Percentiles rank a stretch among this genome's conserved stretches.
Evolutionary conservation across 1,140 invertebrate species (phyloP).

Genomic region (Lepidurus couesii): DNA sequence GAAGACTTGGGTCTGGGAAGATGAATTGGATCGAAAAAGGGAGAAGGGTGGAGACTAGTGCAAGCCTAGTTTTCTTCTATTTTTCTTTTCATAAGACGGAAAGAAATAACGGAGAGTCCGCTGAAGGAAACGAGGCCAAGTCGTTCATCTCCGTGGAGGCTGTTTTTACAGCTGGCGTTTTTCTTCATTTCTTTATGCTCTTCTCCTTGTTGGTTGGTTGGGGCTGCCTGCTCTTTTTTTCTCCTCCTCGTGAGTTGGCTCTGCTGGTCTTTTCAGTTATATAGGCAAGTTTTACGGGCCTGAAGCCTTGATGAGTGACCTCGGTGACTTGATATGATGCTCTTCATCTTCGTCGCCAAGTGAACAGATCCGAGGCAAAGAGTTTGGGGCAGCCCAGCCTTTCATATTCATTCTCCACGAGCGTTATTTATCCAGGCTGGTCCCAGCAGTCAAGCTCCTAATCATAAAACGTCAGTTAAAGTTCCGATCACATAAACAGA

Average conservation of each 20-base stretch:
- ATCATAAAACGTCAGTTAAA: slow-evolving; percentile 16
- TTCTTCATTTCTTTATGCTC: no score
- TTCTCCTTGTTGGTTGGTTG: no score
- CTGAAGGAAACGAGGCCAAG: slow-evolving; percentile 11
- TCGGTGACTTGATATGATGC: slow-evolving; percentile 21
- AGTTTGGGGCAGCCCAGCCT: not conserved
- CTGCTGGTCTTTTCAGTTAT: not conserved
- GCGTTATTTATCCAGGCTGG: not conserved
- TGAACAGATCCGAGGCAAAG: not conserved
- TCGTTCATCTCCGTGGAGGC: slow-evolving; percentile 20
- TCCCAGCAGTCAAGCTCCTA: not conserved
- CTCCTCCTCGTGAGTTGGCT: not conserved
- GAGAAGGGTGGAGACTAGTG: not conserved
- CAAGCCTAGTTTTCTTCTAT: not conserved
- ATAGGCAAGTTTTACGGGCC: not conserved
- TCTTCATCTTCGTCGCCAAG: not conserved
- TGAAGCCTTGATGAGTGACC: slow-evolving; percentile 9
- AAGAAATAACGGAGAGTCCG: not conserved
- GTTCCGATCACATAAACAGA: slow-evolving; percentile 16
- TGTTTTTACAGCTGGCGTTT: slow-evolving; percentile 19
- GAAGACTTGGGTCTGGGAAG: not conserved
- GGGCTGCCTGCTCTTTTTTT: not conserved
- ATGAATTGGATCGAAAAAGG: not conserved
- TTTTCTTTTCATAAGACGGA: not conserved
- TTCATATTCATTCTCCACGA: not conserved